Conservation (phyloP, 1,140 invertebrate genomes). For the Drosophila tani region DNA sequence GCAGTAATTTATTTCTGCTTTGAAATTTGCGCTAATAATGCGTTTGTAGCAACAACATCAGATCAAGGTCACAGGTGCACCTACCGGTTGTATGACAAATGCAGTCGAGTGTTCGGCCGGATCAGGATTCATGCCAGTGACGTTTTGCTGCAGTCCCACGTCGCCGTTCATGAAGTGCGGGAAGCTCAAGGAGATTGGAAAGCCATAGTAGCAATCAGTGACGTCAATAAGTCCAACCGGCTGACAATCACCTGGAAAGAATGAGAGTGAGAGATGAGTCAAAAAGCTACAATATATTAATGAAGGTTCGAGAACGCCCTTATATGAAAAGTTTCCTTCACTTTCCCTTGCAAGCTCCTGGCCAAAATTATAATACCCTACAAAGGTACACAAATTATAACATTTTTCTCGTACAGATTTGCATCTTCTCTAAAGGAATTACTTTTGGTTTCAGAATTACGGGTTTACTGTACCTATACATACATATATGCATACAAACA, state of each 20-base stretch:
- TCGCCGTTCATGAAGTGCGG: conserved; percentile 94
- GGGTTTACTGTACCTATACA: too few relatives aligned
- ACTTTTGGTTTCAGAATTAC: too few relatives aligned
- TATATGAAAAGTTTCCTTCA: too few relatives aligned
- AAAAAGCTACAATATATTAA: too few relatives aligned
- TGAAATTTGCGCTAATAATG: background rate
- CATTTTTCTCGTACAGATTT: too few relatives aligned
- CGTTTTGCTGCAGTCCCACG: conserved; percentile 87
- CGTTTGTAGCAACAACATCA: background rate
- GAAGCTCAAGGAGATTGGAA: conserved; percentile 93
- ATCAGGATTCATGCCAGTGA: conserved; percentile 90
- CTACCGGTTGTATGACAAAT: conserved; percentile 90
- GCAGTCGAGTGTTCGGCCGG: conserved; percentile 89
- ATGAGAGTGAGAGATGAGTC: too few relatives aligned
- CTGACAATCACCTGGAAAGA: conserved; percentile 87
- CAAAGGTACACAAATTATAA: too few relatives aligned
- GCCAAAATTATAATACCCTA: too few relatives aligned
- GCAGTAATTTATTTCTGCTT: conserved; percentile 56
- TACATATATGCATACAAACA: too few relatives aligned
- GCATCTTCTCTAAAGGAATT: too few relatives aligned
- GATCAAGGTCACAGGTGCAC: conserved; percentile 43
- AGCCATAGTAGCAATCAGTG: conserved; percentile 93
- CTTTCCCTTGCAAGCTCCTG: too few relatives aligned
- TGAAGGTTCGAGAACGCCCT: too few relatives aligned
- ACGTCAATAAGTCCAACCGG: conserved; percentile 91